Percentiles rank a stretch among this genome's conserved stretches.
phyloP scores from a whole-genome alignment of 2,797 vertebrate genomes.

The Hypotaenidia philippensis region DNA sequence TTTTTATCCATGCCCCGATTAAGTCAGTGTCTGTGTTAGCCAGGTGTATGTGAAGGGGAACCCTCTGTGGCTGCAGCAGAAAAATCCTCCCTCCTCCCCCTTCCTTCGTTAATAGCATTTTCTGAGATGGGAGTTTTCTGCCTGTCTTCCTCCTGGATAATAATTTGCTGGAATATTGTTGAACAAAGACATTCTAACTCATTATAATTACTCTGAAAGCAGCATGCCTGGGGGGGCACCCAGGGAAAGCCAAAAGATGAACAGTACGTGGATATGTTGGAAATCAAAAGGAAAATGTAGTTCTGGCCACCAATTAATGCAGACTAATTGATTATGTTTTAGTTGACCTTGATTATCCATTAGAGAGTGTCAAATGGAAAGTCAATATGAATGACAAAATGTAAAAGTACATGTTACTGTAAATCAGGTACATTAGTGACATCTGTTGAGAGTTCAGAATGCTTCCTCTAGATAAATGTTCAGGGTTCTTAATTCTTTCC shows the following conservation, averaged over 20 bases:
- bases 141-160: neutral
- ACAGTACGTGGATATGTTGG: neutral
- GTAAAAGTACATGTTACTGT: neutral
- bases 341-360: conserved; percentile 60
- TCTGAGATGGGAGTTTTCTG: neutral
- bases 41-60: neutral
- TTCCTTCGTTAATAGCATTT: neutral
- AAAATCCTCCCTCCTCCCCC: neutral
- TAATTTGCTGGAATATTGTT: neutral
- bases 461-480: conserved; percentile 13
- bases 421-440: conserved; percentile 62
- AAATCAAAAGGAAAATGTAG: conserved; percentile 45
- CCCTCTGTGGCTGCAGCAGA: neutral
- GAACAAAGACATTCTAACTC: conserved; percentile 18
- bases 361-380: conserved; percentile 55
- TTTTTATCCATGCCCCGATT: neutral
- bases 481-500: conserved; percentile 4
- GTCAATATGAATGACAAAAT: conserved; percentile 56
- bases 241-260: neutral
- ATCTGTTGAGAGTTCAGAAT: conserved; percentile 45
- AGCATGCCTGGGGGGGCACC: neutral
- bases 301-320: conserved; percentile 39
- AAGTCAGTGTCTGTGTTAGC: neutral
- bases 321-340: conserved; percentile 62
- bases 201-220: conserved; percentile 33